phyloP scores from a whole-genome alignment of 2,797 vertebrate genomes.

The Chrysocyon brachyurus region DNA sequence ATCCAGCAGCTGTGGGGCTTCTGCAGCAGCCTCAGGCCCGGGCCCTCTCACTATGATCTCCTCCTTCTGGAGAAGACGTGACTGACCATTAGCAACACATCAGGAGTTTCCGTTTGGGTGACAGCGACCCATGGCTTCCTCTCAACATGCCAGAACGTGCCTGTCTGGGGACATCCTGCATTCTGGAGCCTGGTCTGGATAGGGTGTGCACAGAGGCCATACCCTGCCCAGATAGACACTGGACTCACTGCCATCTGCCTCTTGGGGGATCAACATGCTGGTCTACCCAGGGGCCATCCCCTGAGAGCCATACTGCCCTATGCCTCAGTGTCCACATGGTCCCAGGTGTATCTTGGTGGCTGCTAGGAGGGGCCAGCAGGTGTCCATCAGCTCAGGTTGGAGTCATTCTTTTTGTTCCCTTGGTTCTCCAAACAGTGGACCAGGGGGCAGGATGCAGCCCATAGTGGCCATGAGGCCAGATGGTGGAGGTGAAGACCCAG shows the following conservation, averaged over 20 bases:
- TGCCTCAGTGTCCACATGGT: background rate
- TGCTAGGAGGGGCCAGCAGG: fast-evolving
- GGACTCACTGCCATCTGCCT: fast-evolving
- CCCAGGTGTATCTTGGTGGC: fast-evolving
- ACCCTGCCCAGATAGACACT: fast-evolving
- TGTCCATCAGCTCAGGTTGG: background rate
- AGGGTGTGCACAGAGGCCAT: fast-evolving
- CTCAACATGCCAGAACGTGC: background rate
- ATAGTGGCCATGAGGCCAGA: fast-evolving
- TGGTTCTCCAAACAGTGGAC: no score
- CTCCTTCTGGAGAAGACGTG: fast-evolving
- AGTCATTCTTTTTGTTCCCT: fast-evolving
- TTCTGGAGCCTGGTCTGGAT: fast-evolving
- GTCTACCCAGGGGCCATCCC: fast-evolving
- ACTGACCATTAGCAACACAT: fast-evolving
- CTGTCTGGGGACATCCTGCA: no score
- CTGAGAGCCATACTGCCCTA: fast-evolving
- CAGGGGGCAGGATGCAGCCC: no score
- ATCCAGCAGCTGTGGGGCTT: fast-evolving
- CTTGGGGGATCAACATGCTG: fast-evolving
- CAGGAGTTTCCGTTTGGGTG: no score
- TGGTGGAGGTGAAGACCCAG: background rate
- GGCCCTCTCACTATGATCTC: fast-evolving
- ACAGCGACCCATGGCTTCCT: background rate
- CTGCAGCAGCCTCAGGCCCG: fast-evolving